phyloP scores from a whole-genome alignment of 1,140 invertebrate genomes.

The Drosophila hydei region DNA sequence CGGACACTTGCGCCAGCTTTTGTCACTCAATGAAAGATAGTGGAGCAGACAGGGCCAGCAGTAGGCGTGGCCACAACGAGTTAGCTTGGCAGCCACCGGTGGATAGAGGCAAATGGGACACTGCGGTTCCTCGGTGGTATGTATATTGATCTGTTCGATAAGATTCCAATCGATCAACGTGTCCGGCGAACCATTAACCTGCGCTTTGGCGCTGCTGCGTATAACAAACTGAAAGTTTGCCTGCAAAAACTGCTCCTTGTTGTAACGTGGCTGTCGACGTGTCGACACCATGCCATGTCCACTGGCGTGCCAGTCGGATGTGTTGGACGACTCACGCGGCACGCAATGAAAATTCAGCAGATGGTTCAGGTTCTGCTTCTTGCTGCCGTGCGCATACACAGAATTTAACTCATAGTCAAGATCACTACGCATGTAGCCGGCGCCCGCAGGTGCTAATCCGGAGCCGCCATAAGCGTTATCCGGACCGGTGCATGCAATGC shows the following conservation, averaged over 20 bases:
- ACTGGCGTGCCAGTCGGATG: constrained; percentile 37
- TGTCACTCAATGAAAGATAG: constrained; percentile 93
- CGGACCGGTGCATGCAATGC: constrained; percentile 39
- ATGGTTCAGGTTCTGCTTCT: constrained; percentile 96
- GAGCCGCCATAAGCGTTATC: constrained; percentile 63
- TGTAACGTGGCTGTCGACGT: constrained; percentile 87
- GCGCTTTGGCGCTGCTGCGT: constrained; percentile 87
- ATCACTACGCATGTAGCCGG: constrained; percentile 64
- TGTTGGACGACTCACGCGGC: constrained; percentile 85
- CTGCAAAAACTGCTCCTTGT: constrained; percentile 96
- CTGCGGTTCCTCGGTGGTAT: constrained; percentile 88
- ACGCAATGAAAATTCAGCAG: constrained; percentile 94
- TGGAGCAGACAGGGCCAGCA: constrained; percentile 98
- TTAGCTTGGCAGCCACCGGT: constrained; percentile 95
- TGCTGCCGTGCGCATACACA: constrained; percentile 91
- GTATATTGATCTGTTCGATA: constrained; percentile 94
- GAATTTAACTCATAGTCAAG: constrained; percentile 91
- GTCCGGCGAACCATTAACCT: constrained; percentile 92
- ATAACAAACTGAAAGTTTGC: constrained; percentile 98
- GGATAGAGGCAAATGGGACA: constrained; percentile 96
- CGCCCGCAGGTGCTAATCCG: constrained; percentile 57
- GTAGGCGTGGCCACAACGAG: constrained; percentile 96
- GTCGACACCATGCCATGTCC: constrained; percentile 83
- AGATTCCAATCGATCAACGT: constrained; percentile 94
- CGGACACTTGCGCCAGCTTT: constrained; percentile 90